Percentiles rank a stretch among this genome's conserved stretches.
Conservation (phyloP, 2,888 invertebrate species). For the Hyles lineata region DNA sequence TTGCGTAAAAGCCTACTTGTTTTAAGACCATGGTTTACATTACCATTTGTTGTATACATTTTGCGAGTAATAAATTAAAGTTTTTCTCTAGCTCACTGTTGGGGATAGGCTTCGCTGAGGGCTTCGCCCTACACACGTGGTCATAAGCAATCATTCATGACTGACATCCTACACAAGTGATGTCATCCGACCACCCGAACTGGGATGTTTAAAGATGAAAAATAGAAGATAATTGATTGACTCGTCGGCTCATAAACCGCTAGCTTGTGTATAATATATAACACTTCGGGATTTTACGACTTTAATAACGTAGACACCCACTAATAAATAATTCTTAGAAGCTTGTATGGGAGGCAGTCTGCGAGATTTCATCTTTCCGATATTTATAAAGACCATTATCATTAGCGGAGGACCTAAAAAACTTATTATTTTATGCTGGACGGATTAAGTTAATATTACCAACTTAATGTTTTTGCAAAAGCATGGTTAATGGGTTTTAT, state of each 20-base stretch:
- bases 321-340: slow-evolving; percentile 19
- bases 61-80: neutral
- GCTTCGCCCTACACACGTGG: too few species aligned
- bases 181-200: neutral
- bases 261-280: neutral
- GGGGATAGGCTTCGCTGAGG: too few species aligned
- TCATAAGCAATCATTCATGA: too few species aligned
- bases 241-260: slow-evolving; percentile 9
- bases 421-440: neutral
- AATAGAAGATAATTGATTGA: slow-evolving; percentile 19
- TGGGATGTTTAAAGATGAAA: slow-evolving; percentile 4
- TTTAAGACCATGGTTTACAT: neutral
- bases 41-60: too few species aligned
- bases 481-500: neutral
- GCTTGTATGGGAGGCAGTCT: neutral
- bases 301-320: slow-evolving; percentile 5
- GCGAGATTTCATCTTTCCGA: neutral
- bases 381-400: neutral
- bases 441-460: neutral
- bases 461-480: neutral
- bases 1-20: slow-evolving; percentile 9
- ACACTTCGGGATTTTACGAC: slow-evolving; percentile 5
- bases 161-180: neutral
- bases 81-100: too few species aligned
- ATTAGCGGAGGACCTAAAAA: neutral